Evolutionary conservation across 2,113 vertebrate genomes (phyloP).

Genomic region (Amphiprion ocellaris): DNA sequence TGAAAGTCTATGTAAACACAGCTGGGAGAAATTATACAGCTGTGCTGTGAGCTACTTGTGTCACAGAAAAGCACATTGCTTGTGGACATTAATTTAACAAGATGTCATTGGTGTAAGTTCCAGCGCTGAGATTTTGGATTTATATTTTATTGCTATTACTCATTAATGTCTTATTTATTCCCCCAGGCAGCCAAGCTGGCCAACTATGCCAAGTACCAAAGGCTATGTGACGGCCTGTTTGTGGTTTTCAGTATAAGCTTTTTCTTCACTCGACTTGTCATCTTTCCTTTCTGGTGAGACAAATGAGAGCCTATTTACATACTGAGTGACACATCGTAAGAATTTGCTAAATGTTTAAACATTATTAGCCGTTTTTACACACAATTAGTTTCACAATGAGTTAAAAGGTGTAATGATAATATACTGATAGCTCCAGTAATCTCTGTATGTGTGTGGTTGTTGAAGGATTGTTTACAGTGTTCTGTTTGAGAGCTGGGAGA

Average conservation of each 20-base stretch:
- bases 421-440: slow-evolving; percentile 19
- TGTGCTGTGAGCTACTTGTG: not conserved
- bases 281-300: slow-evolving; percentile 95
- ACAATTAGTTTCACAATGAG: not conserved
- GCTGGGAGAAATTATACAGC: not conserved
- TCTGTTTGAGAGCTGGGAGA: slow-evolving; percentile 93
- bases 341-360: not conserved
- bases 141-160: slow-evolving; percentile 2
- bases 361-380: not conserved
- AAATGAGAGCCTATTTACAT: not conserved
- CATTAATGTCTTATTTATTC: slow-evolving; percentile 59
- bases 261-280: slow-evolving; percentile 89
- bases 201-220: slow-evolving; percentile 97
- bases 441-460: slow-evolving; percentile 17
- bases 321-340: not conserved
- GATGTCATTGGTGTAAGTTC: not conserved
- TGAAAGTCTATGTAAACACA: not conserved
- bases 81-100: too few species aligned
- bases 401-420: not conserved
- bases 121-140: not conserved
- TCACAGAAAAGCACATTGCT: not conserved
- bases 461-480: slow-evolving; percentile 82
- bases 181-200: slow-evolving; percentile 94
- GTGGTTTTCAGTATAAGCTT: slow-evolving; percentile 91
- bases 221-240: slow-evolving; percentile 92